Conservation (phyloP, 2,113 vertebrate species). For the Lagopus leucura region DNA sequence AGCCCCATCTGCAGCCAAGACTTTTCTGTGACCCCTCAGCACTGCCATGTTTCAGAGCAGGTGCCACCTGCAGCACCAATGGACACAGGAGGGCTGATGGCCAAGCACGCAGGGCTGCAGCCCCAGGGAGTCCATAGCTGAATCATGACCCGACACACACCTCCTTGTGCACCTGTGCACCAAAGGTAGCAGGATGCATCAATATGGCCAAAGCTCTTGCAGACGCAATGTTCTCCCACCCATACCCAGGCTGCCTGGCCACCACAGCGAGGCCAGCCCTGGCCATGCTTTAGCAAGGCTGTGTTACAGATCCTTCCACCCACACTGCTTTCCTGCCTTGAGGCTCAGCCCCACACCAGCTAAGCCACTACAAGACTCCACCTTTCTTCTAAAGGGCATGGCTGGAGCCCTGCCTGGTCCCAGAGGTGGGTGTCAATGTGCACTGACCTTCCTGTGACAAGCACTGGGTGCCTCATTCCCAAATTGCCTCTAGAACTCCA, state of each 20-base stretch:
- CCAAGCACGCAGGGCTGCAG: neutral
- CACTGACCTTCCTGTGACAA: neutral
- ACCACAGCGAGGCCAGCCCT: neutral
- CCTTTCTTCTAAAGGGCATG: neutral
- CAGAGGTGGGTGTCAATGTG: neutral
- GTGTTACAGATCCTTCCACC: neutral
- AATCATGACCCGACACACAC: neutral
- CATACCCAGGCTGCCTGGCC: neutral
- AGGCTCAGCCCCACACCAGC: neutral
- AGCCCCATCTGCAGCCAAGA: neutral
- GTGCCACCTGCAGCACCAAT: neutral
- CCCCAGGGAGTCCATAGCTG: rapidly evolving
- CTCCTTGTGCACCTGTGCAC: neutral
- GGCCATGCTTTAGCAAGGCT: neutral
- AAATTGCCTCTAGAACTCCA: neutral
- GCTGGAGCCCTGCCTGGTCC: neutral
- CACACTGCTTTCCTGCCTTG: neutral
- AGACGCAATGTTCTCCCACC: neutral
- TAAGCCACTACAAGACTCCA: neutral
- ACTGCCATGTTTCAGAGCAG: neutral
- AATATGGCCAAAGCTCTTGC: neutral
- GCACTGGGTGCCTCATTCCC: rapidly evolving
- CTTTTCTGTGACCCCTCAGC: neutral
- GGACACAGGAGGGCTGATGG: neutral
- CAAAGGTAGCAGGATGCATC: neutral